Base-by-base conservation (phyloP, 2,888 invertebrate genomes). In the Crioceris asparagi region DNA sequence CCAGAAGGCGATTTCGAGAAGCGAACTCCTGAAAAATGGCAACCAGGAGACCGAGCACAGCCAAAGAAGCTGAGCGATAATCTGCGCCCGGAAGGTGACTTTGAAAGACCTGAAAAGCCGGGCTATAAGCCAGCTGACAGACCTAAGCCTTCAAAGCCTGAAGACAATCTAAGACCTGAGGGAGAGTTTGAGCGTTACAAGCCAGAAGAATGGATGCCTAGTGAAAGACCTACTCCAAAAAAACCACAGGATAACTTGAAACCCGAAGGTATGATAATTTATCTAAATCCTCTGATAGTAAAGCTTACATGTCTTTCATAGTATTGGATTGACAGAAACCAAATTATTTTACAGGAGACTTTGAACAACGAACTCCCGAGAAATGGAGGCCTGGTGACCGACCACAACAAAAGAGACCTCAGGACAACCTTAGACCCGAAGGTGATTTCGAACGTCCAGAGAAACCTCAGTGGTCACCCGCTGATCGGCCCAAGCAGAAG, bases 1-100 rank as follows among this genome's bases (percentile, higher is more conserved):
- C 70, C 71, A 0, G 76, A 75, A 57, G 77, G 77, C 1, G 73
- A 76, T 1, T 74, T 75, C 44, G 67, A 69, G 36, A 57, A 61
- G 37, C 61, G 63, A 0, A 59, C 61, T 70, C 70, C 48, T 5
- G 69, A 72, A 37, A 57, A 66, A 25, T 64, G 63, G 29, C 42
- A 55, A 21, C 61, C 64, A 8, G 63, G 56, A 23, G 46, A 53
- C 3, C 36, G 53, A 21, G 43, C 47, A 7, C 39, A 37, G 8
- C 38, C 45, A 2, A 55, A 47, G 29, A 52, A 47, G 40, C 54
- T 50, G 8, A 62, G 65, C 35, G 69, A 75, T 40, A 74, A 75
- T 48, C 49, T 75, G 0, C 58, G 53, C n/a, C 70, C 71, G 0
- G 76, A 75, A 57, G 77, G 77, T 1, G 69, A 73, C 3, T 74